Percentiles rank a stretch among this genome's conserved stretches.
Evolutionary conservation across 2,797 vertebrate genomes (phyloP).

Genomic region (Cyprinodon diabolis): DNA sequence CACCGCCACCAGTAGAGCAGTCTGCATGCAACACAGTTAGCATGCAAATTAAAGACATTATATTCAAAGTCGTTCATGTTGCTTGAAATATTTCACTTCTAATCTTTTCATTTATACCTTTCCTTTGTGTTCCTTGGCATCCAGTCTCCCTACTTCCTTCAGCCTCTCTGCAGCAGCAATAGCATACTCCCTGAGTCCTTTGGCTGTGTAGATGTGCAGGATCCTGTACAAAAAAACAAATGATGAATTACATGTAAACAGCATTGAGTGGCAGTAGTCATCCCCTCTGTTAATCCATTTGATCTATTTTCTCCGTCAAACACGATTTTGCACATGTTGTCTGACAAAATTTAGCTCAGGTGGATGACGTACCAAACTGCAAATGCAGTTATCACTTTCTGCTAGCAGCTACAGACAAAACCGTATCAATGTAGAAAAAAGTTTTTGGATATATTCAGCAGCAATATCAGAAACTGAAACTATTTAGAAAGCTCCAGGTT

Average conservation of each 20-base stretch:
- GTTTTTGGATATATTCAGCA: background rate
- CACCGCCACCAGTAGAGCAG: constrained; percentile 89
- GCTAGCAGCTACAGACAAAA: constrained; percentile 38
- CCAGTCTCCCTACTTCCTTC: constrained; percentile 77
- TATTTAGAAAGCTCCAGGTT: too few relatives aligned
- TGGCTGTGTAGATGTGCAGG: constrained; percentile 89
- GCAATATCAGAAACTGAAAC: background rate
- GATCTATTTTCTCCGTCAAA: constrained; percentile 8
- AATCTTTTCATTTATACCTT: constrained; percentile 77
- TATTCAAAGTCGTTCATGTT: background rate
- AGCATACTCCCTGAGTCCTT: constrained; percentile 85
- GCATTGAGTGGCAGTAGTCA: constrained; percentile 19
- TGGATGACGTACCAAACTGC: constrained; percentile 38
- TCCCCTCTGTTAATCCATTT: background rate
- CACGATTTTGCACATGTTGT: constrained; percentile 13
- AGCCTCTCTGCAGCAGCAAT: constrained; percentile 87
- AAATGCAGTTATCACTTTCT: constrained; percentile 31
- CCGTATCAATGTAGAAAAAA: background rate
- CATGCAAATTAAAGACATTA: background rate
- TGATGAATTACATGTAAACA: constrained; percentile 22
- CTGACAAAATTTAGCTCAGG: constrained; percentile 5
- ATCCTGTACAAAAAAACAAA: constrained; percentile 74
- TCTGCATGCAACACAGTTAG: constrained; percentile 69
- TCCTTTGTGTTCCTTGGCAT: constrained; percentile 90
- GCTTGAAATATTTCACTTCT: background rate